Conservation (phyloP, 2,888 invertebrate species). For the Leptogaster cylindrica region DNA sequence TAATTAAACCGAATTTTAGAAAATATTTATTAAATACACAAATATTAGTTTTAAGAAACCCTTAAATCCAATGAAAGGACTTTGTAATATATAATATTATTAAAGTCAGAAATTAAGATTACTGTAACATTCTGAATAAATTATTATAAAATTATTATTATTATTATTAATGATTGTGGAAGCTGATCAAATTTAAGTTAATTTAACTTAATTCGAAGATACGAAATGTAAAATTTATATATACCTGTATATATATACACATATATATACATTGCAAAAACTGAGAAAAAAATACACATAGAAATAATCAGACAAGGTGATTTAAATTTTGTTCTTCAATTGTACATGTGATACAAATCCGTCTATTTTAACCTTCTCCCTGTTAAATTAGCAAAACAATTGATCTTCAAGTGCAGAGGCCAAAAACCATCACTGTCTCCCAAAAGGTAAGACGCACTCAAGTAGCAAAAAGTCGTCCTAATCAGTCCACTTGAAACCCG, state of each 20-base stretch:
- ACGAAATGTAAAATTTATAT: slow-evolving; percentile 47
- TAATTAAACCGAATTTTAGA: slow-evolving; percentile 36
- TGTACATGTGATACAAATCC: no score
- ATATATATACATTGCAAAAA: slow-evolving; percentile 41
- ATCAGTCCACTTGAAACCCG: neutral
- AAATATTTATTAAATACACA: slow-evolving; percentile 37
- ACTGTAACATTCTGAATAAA: slow-evolving; percentile 30
- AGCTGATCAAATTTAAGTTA: neutral
- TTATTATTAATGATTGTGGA: slow-evolving; percentile 14
- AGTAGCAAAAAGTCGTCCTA: neutral
- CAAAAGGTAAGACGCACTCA: neutral
- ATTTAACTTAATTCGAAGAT: slow-evolving; percentile 38
- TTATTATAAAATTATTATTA: slow-evolving; percentile 28
- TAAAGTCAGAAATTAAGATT: slow-evolving; percentile 26
- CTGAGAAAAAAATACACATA: slow-evolving; percentile 31
- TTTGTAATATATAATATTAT: slow-evolving; percentile 24
- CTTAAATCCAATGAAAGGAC: slow-evolving; percentile 7
- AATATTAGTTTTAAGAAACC: slow-evolving; percentile 5
- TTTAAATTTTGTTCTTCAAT: neutral
- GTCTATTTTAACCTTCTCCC: no score
- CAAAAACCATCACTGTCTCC: neutral
- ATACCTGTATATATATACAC: no score
- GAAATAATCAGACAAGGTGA: slow-evolving; percentile 21
- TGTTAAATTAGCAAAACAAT: no score
- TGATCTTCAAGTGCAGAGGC: no score